Evolutionary conservation across 2,888 invertebrate species (phyloP), one percentile per base, ranked within the genome.

Genomic region (Watsonalla cultraria): DNA sequence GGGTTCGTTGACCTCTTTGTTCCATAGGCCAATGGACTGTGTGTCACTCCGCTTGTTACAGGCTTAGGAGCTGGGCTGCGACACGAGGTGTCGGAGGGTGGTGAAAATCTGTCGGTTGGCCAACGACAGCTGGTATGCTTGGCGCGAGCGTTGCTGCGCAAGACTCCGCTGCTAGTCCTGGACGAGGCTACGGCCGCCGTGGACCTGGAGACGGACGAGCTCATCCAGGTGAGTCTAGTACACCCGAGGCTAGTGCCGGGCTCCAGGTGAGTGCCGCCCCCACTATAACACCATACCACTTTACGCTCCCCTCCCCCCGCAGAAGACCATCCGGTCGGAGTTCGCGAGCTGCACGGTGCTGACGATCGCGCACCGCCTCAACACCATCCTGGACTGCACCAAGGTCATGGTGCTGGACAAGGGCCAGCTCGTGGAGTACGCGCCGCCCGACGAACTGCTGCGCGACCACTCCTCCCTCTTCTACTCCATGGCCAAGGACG

Each of bases 121-220:
- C 97, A 97, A 84, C 90, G 97, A n/a, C 97, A 97, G 86, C 91
- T 97, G 56, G 94, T 97, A 62, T 97, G 97, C 72, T 90, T 97
- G 68, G 96, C 96, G 52, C 92, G 97, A 69, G 96, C 97, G 13
- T 87, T 97, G 70, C 91, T 97, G 52, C 92, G 96, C 53, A 97
- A 97, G 89, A 97, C 96, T 6, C 96, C 96, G 84, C 93, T 97
- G 57, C 91, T 97, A 42, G 93, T 97, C 61, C 90, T 97, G 57
- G 97, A 97, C 78, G 97, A 97, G 87, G 97, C 97, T 47, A 97
- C 97, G 39, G 97, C 97, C 50, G 96, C 97, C 61, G 96, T 97
- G 15, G 97, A 97, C 90, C 91, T 97, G 62, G 97, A 97, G 92
- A 97, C 97, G 0, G 97, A 97, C 81, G 96, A 96, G 73, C 93